phyloP scores from a whole-genome alignment of 1,140 invertebrate species.

The Monomorium pharaonis region DNA sequence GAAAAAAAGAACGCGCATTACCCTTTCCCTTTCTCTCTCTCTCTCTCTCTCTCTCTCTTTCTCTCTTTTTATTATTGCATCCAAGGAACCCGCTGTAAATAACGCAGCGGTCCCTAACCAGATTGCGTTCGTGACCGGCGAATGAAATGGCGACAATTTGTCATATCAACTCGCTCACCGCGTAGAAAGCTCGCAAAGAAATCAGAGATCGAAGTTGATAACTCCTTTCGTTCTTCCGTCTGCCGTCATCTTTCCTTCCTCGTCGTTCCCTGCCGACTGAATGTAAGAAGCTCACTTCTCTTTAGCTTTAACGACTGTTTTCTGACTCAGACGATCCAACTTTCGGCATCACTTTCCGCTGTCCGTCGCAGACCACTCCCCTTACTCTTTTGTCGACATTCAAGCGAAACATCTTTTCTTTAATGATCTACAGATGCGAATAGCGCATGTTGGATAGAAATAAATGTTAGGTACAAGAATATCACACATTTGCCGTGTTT shows the following conservation, averaged over 20 bases:
- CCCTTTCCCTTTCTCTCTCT: not conserved
- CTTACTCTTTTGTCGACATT: conserved; percentile 17
- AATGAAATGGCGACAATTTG: conserved; percentile 48
- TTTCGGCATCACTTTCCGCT: conserved; percentile 76
- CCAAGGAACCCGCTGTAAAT: not conserved
- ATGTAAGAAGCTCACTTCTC: conserved; percentile 65
- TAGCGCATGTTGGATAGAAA: not conserved
- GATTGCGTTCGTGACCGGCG: not conserved
- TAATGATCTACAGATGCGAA: conserved; percentile 31
- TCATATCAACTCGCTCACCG: conserved; percentile 29
- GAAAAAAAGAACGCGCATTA: not conserved
- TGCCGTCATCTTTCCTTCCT: not conserved
- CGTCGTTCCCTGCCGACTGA: not conserved
- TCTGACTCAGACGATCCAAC: conserved; percentile 64
- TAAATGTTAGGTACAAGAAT: not conserved
- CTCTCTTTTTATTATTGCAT: conserved; percentile 5
- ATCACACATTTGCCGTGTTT: not conserved
- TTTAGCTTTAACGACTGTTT: conserved; percentile 76
- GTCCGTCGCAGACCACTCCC: conserved; percentile 68
- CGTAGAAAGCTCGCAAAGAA: conserved; percentile 43
- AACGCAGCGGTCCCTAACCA: not conserved
- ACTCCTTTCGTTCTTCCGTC: conserved; percentile 39
- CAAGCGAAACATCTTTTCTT: not conserved
- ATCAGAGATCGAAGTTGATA: conserved; percentile 74
- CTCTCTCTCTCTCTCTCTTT: not conserved